These are phyloP conservation scores for Vultur gryphus DNA, from an alignment of 2,797 vertebrate genomes.

Conservation along the genomic window DNA sequence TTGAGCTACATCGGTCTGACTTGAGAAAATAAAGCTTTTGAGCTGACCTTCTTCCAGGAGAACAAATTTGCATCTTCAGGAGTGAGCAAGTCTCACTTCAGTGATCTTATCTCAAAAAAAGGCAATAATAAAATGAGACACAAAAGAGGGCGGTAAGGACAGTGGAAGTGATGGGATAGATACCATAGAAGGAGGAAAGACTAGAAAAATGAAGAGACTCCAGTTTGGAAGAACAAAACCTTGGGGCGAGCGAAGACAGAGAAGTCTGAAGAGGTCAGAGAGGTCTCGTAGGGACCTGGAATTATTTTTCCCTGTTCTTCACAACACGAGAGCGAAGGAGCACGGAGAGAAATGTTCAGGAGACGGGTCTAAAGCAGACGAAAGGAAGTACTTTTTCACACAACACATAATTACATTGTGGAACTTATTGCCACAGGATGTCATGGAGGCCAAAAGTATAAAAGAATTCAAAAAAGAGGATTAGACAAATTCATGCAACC, in stretches of 20 bases:
- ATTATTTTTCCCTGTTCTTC: not conserved
- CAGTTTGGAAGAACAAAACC: not conserved
- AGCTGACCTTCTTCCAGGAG: not conserved
- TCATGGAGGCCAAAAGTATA: constrained; percentile 49
- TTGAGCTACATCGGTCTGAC: not conserved
- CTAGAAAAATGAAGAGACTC: not conserved
- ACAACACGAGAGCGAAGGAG: not conserved
- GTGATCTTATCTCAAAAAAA: not conserved
- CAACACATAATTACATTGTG: constrained; percentile 43
- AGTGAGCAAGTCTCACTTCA: not conserved
- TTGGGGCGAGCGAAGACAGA: not conserved
- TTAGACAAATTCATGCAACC: constrained; percentile 29
- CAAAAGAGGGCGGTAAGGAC: not conserved
- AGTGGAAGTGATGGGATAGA: not conserved
- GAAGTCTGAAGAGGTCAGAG: not conserved
- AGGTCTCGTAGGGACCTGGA: not conserved
- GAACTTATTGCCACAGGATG: constrained; percentile 39
- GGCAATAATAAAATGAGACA: not conserved
- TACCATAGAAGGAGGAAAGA: not conserved
- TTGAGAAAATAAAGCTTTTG: not conserved
- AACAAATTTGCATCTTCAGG: not conserved
- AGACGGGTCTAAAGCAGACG: not conserved
- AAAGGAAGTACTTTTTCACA: constrained; percentile 54
- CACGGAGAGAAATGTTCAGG: not conserved
- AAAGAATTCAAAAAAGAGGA: constrained; percentile 18